These are phyloP conservation scores for Harpagifer antarcticus DNA, from an alignment of 2,797 vertebrate species.

Conservation along the genomic window DNA sequence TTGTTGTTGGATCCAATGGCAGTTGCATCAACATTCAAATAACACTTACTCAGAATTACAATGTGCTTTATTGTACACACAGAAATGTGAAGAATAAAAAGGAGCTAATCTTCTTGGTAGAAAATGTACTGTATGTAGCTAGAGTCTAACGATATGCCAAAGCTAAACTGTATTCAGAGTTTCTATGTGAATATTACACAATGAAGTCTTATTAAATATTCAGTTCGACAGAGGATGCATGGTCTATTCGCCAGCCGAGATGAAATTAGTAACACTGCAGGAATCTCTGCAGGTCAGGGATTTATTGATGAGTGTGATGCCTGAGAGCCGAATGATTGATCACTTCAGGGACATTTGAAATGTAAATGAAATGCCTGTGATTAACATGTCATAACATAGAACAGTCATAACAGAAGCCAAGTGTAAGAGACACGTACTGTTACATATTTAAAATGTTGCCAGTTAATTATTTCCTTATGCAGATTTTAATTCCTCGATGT, in stretches of 20 bases:
- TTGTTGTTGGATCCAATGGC: slow-evolving; percentile 22
- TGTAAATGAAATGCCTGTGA: slow-evolving; percentile 47
- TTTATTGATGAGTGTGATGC: slow-evolving; percentile 42
- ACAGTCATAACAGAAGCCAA: slow-evolving; percentile 23
- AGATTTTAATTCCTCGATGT: neutral
- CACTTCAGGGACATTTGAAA: slow-evolving; percentile 40
- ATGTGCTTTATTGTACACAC: slow-evolving; percentile 13
- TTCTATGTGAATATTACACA: slow-evolving; percentile 11
- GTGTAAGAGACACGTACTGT: slow-evolving; percentile 1
- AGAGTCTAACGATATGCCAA: slow-evolving; percentile 7
- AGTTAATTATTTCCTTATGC: neutral
- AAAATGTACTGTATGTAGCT: neutral
- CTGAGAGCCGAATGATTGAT: slow-evolving; percentile 54
- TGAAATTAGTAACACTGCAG: slow-evolving; percentile 43
- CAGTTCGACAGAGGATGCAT: slow-evolving; percentile 24
- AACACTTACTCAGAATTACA: slow-evolving; percentile 6
- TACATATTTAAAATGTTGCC: neutral
- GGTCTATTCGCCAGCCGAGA: slow-evolving; percentile 33
- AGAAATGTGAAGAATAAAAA: slow-evolving; percentile 15
- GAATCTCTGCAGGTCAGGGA: slow-evolving; percentile 38
- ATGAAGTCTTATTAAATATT: slow-evolving; percentile 28
- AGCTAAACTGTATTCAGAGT: slow-evolving; percentile 1
- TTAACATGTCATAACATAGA: slow-evolving; percentile 51
- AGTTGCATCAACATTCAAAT: slow-evolving; percentile 25
- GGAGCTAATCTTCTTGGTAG: neutral